These are phyloP conservation scores for Orestias chungarensis DNA, from an alignment of 2,797 vertebrate species.

Conservation along the genomic window DNA sequence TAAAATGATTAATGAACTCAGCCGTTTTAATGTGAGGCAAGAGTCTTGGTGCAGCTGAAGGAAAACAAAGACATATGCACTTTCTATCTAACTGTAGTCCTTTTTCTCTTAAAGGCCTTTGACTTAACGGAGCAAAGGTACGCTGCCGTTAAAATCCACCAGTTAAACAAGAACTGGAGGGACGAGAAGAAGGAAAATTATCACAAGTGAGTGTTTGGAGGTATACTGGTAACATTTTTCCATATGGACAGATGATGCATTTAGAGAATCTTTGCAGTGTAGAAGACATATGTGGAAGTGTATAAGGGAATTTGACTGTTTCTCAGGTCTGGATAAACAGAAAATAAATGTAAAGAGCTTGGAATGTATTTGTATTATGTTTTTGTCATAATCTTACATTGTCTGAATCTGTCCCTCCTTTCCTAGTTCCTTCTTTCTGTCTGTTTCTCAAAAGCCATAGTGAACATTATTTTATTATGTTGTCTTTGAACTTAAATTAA, in stretches of 20 bases:
- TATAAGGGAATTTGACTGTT: background rate
- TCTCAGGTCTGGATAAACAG: background rate
- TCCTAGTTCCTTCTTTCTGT: background rate
- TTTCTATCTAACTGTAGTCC: constrained; percentile 11
- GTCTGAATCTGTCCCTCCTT: background rate
- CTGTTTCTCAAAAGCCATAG: background rate
- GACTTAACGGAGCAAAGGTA: constrained; percentile 99
- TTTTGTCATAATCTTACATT: background rate
- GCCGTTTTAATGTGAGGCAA: constrained; percentile 20
- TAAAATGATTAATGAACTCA: constrained; percentile 35
- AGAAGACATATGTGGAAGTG: background rate
- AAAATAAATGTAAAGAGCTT: background rate
- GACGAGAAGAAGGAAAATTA: constrained; percentile 99
- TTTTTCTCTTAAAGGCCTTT: constrained; percentile 85
- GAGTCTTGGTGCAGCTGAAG: constrained; percentile 17
- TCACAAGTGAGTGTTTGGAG: constrained; percentile 87
- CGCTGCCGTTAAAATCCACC: constrained; percentile 99
- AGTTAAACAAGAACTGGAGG: constrained; percentile 99
- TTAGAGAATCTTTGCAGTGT: background rate
- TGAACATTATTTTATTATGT: background rate
- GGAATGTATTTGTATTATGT: background rate
- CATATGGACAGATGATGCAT: background rate
- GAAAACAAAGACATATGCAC: constrained; percentile 1
- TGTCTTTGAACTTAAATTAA: background rate
- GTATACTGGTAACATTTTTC: background rate